Evolutionary conservation across 2,888 invertebrate species (phyloP).

Genomic region (Hoplodrina blanda): DNA sequence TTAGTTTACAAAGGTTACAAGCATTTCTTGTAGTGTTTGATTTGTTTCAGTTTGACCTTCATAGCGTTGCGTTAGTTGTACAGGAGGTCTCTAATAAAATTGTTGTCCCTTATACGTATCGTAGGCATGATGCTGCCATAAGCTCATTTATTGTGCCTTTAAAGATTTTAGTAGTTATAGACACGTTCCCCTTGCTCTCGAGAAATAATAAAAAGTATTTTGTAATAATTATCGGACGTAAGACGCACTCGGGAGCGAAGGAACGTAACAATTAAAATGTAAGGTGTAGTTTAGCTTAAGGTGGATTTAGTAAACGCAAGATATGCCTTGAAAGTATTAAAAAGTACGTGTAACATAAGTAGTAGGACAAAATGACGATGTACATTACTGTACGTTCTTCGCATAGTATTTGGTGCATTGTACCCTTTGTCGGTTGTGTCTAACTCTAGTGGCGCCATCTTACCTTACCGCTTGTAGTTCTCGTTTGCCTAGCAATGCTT

Average conservation of each 20-base stretch:
- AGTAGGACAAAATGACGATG: slow-evolving; percentile 85
- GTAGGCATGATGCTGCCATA: slow-evolving; percentile 83
- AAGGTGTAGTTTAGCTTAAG: slow-evolving; percentile 84
- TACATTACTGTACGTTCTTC: slow-evolving; percentile 88
- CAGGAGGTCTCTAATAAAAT: slow-evolving; percentile 68
- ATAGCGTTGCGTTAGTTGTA: slow-evolving; percentile 72
- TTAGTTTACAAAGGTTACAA: slow-evolving; percentile 75
- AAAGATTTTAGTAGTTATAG: slow-evolving; percentile 71
- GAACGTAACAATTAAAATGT: slow-evolving; percentile 63
- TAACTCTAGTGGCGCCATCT: slow-evolving; percentile 73
- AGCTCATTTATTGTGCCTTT: slow-evolving; percentile 86
- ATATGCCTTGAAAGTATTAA: slow-evolving; percentile 90
- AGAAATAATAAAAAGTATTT: slow-evolving; percentile 51
- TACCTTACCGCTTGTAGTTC: slow-evolving; percentile 70
- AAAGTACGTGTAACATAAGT: slow-evolving; percentile 85
- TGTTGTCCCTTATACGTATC: slow-evolving; percentile 74
- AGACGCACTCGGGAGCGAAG: slow-evolving; percentile 52
- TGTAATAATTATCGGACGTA: slow-evolving; percentile 59
- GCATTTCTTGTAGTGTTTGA: slow-evolving; percentile 80
- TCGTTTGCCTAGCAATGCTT: slow-evolving; percentile 63
- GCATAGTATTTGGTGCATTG: slow-evolving; percentile 89
- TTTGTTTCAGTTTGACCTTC: slow-evolving; percentile 68
- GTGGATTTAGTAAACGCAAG: slow-evolving; percentile 81
- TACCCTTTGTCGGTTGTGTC: slow-evolving; percentile 81
- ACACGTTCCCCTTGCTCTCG: slow-evolving; percentile 65